Base-by-base conservation (phyloP, 1,140 invertebrate genomes). In the Thaumetopoea pityocampa region DNA sequence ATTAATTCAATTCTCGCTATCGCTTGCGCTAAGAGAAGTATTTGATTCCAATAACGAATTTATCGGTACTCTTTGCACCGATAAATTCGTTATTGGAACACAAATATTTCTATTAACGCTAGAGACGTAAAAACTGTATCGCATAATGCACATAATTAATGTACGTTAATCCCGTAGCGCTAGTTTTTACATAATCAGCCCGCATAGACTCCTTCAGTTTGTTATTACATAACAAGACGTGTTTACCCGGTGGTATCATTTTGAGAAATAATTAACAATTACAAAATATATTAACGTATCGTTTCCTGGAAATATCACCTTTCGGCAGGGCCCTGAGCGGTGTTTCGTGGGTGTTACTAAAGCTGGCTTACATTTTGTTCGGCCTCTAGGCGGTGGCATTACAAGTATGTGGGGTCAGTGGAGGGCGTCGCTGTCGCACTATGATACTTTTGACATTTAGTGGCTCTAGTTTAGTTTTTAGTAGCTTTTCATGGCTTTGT, bases 251-350 rank as follows among this genome's bases (percentile, higher is more conserved):
- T 20, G 35, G 35, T 35, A 43, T 43, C 30, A 17, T 8, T 34
- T 16, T 17, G 32, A 43, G 41, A 35, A 35, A 35, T 43, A 46
- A 46, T 46, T 46, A 46, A 46, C 34, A 32, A 28, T 20, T 35
- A 27, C 28, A 43, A 43, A 43, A 35, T 26, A 19, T 4, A 12
- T 14, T 15, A n/a, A 42, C 14, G 46, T 49, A 33, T 32, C 20
- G 43, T 26, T 49, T 49, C 46, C 37, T 20, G 46, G 46, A 49
- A 36, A 42, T 29, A 5, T 16, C 38, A 35, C 37, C 30, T 30
- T 22, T 19, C 7, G 24, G 2, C 10, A 7, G 23, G 44, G 32
- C 30, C 46, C 37, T 36, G 46, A 41, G 12, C 12, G 9, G 17
- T n/a, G 22, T 22, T 22, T 18, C 18, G 28, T 14, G 22, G 22